These are phyloP conservation scores for Girardinus metallicus DNA, from an alignment of 2,797 vertebrate species.

Conservation along the genomic window DNA sequence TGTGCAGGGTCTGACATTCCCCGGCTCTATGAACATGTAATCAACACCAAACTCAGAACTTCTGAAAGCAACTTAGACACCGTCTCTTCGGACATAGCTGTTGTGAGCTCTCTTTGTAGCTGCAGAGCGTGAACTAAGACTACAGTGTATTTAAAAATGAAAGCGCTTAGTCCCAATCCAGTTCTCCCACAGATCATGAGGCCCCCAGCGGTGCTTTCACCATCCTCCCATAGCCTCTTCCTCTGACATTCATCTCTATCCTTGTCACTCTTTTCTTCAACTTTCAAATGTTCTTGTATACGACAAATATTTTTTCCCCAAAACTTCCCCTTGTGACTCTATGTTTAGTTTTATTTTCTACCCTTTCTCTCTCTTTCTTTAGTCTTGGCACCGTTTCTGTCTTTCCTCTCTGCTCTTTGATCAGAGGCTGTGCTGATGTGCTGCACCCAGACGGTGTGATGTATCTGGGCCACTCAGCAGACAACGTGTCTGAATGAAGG, in stretches of 20 bases:
- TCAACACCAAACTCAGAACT: constrained; percentile 20
- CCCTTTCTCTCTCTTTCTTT: constrained; percentile 17
- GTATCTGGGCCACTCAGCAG: constrained; percentile 71
- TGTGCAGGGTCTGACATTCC: not conserved
- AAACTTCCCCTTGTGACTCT: constrained; percentile 13
- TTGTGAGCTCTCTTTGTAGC: not conserved
- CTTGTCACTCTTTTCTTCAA: not conserved
- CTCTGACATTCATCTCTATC: not conserved
- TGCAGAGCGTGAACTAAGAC: not conserved
- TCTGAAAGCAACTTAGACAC: not conserved
- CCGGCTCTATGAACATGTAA: not conserved
- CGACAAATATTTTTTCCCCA: not conserved
- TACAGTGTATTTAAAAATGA: not conserved
- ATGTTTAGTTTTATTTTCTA: not conserved
- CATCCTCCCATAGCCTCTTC: not conserved
- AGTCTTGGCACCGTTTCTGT: constrained; percentile 15
- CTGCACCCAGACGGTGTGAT: constrained; percentile 57
- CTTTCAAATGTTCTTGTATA: constrained; percentile 9
- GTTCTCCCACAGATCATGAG: not conserved
- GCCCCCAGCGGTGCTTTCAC: not conserved
- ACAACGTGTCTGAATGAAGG: constrained; percentile 39
- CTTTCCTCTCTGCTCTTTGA: constrained; percentile 56
- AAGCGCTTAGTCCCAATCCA: not conserved
- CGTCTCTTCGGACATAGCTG: not conserved
- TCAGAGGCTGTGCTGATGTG: constrained; percentile 57